Evolutionary conservation across 1,140 invertebrate species (phyloP), one percentile per base, ranked within the genome.

Genomic region (Drosophila subobscura): DNA sequence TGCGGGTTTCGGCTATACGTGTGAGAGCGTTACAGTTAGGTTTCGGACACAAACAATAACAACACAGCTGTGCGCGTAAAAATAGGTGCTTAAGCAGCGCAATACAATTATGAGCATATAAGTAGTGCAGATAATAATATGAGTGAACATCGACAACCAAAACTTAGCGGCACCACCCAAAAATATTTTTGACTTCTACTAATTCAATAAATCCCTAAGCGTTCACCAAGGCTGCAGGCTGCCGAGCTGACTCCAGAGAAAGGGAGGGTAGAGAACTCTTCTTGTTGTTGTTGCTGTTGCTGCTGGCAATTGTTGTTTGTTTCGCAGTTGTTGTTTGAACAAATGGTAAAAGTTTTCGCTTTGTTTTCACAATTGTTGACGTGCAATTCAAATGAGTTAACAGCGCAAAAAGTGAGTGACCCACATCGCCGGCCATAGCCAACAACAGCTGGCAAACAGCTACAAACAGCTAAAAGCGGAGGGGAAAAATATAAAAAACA

Each of bases 321-420:
- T 37, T 37, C 33, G 3, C 33, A 37, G 33, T 58, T 76, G 67
- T 53, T 55, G 65, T 44, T 59, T 33, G 63, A 61, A 54, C 73
- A 86, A 86, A 85, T 85, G 83, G 84, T 66, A 86, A 86, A 86
- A 86, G 81, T 86, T 86, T 71, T 74, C 47, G 61, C 74, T 88
- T 86, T 86, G 77, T 88, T 86, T 86, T 81, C 46, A 72, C 74
- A 81, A 86, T 80, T 77, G 81, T 86, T 86, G 81, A 88, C 81
- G 83, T 81, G 77, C 83, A 78, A 88, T 88, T 81, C 83, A 78
- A 86, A 86, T 81, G 83, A 86, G 81, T 84, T 84, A 84, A 84
- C 75, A 84, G 51, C 71, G 49, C 71, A 79, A 84, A 75, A 85
- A 80, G 80, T 85, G 77, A 80, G 80, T 85, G 81, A 85, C 81